Evolutionary conservation across 2,797 vertebrate species (phyloP).

Genomic region (Distichodus sexfasciatus): DNA sequence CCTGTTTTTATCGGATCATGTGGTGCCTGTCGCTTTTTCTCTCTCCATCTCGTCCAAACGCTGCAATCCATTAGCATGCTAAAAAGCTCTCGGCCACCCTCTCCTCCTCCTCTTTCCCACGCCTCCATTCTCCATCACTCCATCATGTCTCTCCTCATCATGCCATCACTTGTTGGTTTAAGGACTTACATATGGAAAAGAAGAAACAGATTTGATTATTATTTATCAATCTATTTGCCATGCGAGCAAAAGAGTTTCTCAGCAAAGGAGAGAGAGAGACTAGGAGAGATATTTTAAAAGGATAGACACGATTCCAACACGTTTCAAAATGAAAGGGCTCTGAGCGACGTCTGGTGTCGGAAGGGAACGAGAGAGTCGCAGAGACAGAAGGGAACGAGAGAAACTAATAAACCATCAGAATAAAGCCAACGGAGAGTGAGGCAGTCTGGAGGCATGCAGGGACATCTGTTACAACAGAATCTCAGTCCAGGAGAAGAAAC

Average conservation of each 20-base stretch:
- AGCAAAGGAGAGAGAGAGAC: neutral
- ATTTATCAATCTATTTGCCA: neutral
- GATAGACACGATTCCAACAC: neutral
- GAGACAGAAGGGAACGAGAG: slow-evolving; percentile 23
- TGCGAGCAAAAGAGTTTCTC: neutral
- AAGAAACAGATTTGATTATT: neutral
- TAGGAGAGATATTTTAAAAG: slow-evolving; percentile 17
- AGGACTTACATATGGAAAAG: slow-evolving; percentile 1
- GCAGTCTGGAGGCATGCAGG: slow-evolving; percentile 32
- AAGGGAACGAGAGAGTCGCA: slow-evolving; percentile 9
- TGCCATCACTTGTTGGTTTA: neutral
- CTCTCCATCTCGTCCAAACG: slow-evolving; percentile 28
- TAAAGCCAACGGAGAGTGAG: slow-evolving; percentile 24
- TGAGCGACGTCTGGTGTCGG: neutral
- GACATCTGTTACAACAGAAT: slow-evolving; percentile 33
- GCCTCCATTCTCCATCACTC: slow-evolving; percentile 17
- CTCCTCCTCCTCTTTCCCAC: neutral
- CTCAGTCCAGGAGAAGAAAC: slow-evolving; percentile 22
- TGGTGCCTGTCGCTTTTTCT: neutral
- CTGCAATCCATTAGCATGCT: slow-evolving; percentile 53
- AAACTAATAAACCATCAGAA: slow-evolving; percentile 24
- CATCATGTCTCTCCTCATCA: slow-evolving; percentile 9
- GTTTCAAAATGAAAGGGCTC: neutral
- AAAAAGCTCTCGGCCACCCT: slow-evolving; percentile 34
- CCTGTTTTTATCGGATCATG: slow-evolving; percentile 16